Evolutionary conservation across 2,888 invertebrate genomes (phyloP), one percentile per base, ranked within the genome.

Genomic region (Bimastos eiseni): DNA sequence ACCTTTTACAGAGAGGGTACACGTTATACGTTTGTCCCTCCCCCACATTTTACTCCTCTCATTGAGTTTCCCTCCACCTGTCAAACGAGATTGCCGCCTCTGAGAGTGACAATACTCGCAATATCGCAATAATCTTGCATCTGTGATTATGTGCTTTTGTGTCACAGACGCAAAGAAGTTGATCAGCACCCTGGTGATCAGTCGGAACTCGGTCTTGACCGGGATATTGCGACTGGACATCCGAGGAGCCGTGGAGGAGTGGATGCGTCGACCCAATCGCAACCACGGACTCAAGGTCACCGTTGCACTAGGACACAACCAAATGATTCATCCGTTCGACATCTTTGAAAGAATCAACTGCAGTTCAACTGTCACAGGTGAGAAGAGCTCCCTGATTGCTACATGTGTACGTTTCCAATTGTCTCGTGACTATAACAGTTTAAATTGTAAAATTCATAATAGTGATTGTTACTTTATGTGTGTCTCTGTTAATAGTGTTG

Each of bases 161-260:
- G 37, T 30, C 17, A 1, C 19, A 86, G 86, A 34, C 36, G 19
- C 11, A 24, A 86, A 86, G 24, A 86, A 86, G 86, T 34, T 86
- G 36, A 37, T 86, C 5, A 86, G 86, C 86, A 86, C 4, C 8
- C 86, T 36, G 36, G 13, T 86, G 34, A 37, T 86, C 19, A 86
- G 36, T 86, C 86, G 86, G 33, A 86, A 86, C 37, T 86, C 86
- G 86, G 86, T 13, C 34, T 37, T 86, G 86, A 86, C 36, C 86
- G 34, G 86, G 86, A 37, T 37, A n/a, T n/a, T n/a, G 86, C 5
- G 86, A 21, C 34, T 86, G 36, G 86, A 86, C 86, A 86, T 86
- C 34, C 34, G 86, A 36, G 24, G 21, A 21, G 86, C 86, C 0
- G 86, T 86, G n/a, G 86, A 86, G 11, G 86, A 86, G 36, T 86